Evolutionary conservation across 2,797 vertebrate genomes (phyloP), one percentile per base, ranked within the genome.

Genomic region (Kryptolebias ocellatus): DNA sequence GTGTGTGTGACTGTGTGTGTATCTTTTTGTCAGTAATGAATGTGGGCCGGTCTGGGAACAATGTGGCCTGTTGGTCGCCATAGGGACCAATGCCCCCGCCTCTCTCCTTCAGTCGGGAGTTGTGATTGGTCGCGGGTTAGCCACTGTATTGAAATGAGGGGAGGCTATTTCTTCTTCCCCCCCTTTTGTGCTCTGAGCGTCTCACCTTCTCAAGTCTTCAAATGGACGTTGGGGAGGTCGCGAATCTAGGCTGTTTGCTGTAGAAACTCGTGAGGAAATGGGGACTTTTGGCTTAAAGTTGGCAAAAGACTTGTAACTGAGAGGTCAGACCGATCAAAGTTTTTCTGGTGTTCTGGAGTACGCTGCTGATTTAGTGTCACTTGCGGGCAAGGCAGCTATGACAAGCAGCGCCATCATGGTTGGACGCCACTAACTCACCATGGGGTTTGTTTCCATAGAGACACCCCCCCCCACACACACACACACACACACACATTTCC

Each of bases 1-100:
- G 85, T 83, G 83, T 85, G 74, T 67, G 79, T 83, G 74, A 83
- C 81, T 79, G 55, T 74, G 70, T 80, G 81, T 85, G 59, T 83
- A 70, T 80, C 55, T 89, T 90, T 94, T 93, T 93, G 91, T 94
- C 89, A 90, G 88, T 91, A 90, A 87, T 92, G 90, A 92, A 93
- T 93, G 92, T 91, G 92, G 92, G 91, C 87, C 74, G 86, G 92
- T 90, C 87, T 82, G 87, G 92, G 92, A 94, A 94, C 94, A 95
- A 94, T 94, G 92, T 91, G 83, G 92, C 89, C 92, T 70, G 83
- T 91, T 93, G 92, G 94, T 94, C 91, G 74, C 92, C 92, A 93
- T 93, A 91, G 93, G 89, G 91, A 94, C 90, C 83, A 70, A 70
- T 86, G 87, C 90, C 87, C 88, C 91, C 90, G 78, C 84, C 86